Percentiles rank a stretch among this genome's conserved stretches.
Conservation (phyloP, 1,140 invertebrate species). For the Drosophila simulans region DNA sequence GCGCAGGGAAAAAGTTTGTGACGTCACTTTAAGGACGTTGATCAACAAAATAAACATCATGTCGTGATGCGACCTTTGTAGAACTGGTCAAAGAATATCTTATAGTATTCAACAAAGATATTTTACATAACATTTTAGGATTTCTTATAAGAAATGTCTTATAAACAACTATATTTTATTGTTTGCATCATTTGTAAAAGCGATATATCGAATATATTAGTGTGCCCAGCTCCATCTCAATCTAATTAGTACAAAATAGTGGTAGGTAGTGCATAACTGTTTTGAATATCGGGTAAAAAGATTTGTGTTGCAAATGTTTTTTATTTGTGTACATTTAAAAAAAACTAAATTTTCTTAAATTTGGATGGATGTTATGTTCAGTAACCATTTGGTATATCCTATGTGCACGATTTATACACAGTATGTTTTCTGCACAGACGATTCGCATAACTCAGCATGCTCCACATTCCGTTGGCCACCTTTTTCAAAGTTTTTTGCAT, state of each 20-base stretch:
- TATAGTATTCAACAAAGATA: too few species aligned
- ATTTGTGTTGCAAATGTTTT: too few species aligned
- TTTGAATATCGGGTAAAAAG: not conserved
- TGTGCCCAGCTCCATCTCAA: not conserved
- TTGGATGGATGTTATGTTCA: not conserved
- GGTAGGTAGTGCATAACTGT: not conserved
- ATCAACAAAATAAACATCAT: too few species aligned
- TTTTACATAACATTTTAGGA: too few species aligned
- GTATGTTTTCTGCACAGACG: not conserved
- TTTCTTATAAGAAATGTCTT: too few species aligned
- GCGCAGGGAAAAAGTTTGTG: not conserved
- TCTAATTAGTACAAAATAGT: not conserved
- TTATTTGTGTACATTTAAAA: not conserved
- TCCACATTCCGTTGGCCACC: slow-evolving; percentile 55
- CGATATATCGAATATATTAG: not conserved
- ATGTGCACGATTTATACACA: not conserved
- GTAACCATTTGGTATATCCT: not conserved
- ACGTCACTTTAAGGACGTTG: not conserved
- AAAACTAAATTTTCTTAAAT: not conserved
- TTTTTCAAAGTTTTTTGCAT: slow-evolving; percentile 24
- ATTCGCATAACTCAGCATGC: slow-evolving; percentile 50
- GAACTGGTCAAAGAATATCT: too few species aligned
- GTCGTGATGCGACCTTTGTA: not conserved
- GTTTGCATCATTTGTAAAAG: not conserved
- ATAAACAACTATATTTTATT: too few species aligned